Evolutionary conservation across 1,140 invertebrate genomes (phyloP), one percentile per base, ranked within the genome.

Genomic region (Neodiprion lecontei): DNA sequence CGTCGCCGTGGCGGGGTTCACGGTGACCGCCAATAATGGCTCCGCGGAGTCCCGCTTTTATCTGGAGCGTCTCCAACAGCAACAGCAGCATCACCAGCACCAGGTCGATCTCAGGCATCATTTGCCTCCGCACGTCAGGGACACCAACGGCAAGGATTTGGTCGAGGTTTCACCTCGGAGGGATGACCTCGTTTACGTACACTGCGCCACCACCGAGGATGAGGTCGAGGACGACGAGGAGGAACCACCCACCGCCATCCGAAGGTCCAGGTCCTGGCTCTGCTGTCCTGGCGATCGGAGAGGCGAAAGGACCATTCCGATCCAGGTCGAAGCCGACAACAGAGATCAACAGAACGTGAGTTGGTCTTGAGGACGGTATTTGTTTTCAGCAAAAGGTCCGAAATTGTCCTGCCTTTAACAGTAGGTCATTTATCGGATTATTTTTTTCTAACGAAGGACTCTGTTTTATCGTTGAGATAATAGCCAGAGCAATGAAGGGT

Each of bases 211-310:
- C 9, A 79, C 78, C 17, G 80, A 80, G 70, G 74, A 75, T 66
- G 74, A 69, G 21, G 77, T 79, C n/a, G 76, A 53, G 11, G 81
- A 76, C 49, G 79, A 81, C n/a, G 80, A 80, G 50, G 82, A 82
- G 50, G 79, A 82, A 17, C 65, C 77, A 47, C 70, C 75, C 61
- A 72, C 67, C 28, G 75, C 70, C 17, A 68, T 80, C 28, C 78
- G 76, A 40, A 81, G 79, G 67, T 80, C 81, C 61, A 79, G 83
- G 73, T 83, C 83, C 72, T 85, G 83, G 83, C 78, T 84, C 9
- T 84, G 83, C 73, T 85, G 83, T 72, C 82, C 82, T 7, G 76
- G 69, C 50, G 81, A 83, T 76, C 77, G 75, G 48, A 69, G 78
- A 69, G 70, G 74, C 69, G 82, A 84, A 68, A 79, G 75, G 21